Evolutionary conservation across 2,797 vertebrate species (phyloP).

Genomic region (Coracias cyanogaster): DNA sequence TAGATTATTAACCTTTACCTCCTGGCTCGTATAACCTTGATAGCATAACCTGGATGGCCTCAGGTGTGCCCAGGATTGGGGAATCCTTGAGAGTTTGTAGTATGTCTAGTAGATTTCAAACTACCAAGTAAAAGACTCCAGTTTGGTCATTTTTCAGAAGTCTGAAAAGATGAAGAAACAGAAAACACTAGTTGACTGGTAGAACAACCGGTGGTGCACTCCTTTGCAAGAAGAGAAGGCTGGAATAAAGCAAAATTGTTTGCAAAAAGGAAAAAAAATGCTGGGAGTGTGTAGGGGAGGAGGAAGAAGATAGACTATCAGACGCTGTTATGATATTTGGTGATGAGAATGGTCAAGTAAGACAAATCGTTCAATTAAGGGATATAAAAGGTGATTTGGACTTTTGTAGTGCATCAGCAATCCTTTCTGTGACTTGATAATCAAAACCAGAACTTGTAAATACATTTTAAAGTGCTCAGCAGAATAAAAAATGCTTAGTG

Average conservation of each 20-base stretch:
- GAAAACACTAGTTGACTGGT: not conserved
- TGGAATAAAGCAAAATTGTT: not conserved
- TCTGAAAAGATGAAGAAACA: not conserved
- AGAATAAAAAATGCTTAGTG: not conserved
- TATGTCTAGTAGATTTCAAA: not conserved
- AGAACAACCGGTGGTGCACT: not conserved
- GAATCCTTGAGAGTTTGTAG: not conserved
- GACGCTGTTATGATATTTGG: not conserved
- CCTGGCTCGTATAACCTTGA: not conserved
- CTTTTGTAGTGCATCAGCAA: conserved; percentile 4
- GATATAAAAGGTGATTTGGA: not conserved
- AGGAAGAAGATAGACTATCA: not conserved
- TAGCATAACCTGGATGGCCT: not conserved
- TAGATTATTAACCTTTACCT: not conserved
- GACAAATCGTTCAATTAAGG: not conserved
- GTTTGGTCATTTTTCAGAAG: not conserved
- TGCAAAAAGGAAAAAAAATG: not conserved
- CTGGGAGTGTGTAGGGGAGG: not conserved
- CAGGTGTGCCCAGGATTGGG: not conserved
- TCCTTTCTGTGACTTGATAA: not conserved
- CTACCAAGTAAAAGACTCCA: not conserved
- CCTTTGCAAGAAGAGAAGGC: not conserved
- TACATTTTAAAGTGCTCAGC: not conserved
- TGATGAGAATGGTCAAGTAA: not conserved
- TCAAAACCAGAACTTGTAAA: not conserved